phyloP scores from a whole-genome alignment of 2,797 vertebrate species.

The Poliocrania exsul region DNA sequence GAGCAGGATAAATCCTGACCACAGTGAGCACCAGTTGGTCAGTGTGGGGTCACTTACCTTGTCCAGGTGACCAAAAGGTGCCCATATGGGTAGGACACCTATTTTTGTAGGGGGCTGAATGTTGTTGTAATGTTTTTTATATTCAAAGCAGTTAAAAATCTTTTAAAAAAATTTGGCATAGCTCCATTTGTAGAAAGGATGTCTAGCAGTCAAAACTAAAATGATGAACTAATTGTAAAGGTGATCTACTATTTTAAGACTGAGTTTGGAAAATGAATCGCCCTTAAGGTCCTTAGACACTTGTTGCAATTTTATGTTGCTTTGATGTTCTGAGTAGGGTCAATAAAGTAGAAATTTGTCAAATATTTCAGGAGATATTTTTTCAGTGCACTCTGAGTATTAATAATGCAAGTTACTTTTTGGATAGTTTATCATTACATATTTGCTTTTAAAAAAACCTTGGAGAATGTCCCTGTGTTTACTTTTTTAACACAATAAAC shows the following conservation, averaged over 20 bases:
- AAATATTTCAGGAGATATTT: conserved; percentile 25
- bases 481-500: background rate
- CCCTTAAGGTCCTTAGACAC: background rate
- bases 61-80: background rate
- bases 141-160: background rate
- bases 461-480: background rate
- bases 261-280: background rate
- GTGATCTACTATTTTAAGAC: background rate
- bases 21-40: background rate
- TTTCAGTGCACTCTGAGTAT: background rate
- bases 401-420: background rate
- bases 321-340: conserved; percentile 8
- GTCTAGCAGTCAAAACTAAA: background rate
- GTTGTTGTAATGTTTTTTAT: background rate
- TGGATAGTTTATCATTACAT: background rate
- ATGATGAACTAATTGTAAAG: background rate
- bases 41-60: background rate
- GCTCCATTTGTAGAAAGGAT: background rate
- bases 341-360: conserved; percentile 6
- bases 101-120: background rate
- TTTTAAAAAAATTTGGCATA: background rate
- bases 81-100: background rate
- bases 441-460: background rate
- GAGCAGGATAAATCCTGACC: background rate
- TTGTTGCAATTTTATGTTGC: background rate